phyloP scores from a whole-genome alignment of 1,140 invertebrate genomes.

The Brachionus calyciflorus region DNA sequence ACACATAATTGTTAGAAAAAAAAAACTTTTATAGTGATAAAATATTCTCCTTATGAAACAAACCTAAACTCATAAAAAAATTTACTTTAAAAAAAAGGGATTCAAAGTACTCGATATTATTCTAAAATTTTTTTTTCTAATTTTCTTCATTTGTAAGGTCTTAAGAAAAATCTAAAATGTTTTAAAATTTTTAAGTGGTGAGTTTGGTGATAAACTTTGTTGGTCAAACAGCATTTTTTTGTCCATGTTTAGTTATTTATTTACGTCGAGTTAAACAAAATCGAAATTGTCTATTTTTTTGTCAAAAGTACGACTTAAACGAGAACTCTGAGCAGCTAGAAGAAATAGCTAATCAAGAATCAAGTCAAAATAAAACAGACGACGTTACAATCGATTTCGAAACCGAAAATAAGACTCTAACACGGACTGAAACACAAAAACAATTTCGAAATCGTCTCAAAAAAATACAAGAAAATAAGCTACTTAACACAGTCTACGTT shows the following conservation, averaged over 20 bases:
- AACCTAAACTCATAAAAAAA: too few relatives aligned
- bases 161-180: neutral
- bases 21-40: too few relatives aligned
- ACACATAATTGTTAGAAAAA: too few relatives aligned
- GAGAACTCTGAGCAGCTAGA: neutral
- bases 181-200: neutral
- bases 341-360: neutral
- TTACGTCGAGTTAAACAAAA: neutral
- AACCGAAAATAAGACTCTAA: neutral
- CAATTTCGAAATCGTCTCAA: conserved; percentile 11
- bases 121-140: too few relatives aligned
- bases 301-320: neutral
- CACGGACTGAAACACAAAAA: neutral
- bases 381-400: neutral
- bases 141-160: too few relatives aligned
- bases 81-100: too few relatives aligned
- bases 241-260: conserved; percentile 42
- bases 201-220: conserved; percentile 33
- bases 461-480: conserved; percentile 2
- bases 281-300: conserved; percentile 17
- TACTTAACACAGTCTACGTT: neutral
- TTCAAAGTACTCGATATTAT: too few relatives aligned
- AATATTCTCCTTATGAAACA: too few relatives aligned
- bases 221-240: conserved; percentile 35
- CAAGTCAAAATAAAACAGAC: neutral